A percentile compares a stretch with the other conserved stretches of the same genome.
phyloP scores from a whole-genome alignment of 1,140 invertebrate species.

The Heliconius hermathena region DNA sequence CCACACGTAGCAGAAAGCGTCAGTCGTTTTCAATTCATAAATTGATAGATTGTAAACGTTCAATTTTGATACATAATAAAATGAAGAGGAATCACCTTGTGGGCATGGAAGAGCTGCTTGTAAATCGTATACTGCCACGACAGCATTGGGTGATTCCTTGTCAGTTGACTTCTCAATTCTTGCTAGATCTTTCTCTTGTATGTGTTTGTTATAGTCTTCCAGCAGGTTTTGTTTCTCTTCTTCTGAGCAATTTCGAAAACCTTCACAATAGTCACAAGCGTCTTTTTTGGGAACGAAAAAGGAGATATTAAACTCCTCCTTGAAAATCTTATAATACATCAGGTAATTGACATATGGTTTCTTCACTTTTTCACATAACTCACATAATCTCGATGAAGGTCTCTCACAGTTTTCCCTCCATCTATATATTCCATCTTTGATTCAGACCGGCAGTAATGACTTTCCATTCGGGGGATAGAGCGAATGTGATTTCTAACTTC shows the following conservation, averaged over 20 bases:
- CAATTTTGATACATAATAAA: conserved; percentile 48
- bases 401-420: conserved; percentile 35
- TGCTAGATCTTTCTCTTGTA: no score
- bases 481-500: conserved; percentile 22
- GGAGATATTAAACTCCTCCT: conserved; percentile 33
- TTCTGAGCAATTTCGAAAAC: conserved; percentile 33
- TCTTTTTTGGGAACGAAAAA: conserved; percentile 18
- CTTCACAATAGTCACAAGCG: conserved; percentile 21
- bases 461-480: conserved; percentile 34
- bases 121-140: conserved; percentile 42
- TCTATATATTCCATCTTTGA: conserved; percentile 37
- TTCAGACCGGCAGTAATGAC: conserved; percentile 39
- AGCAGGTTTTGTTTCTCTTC: conserved; percentile 31
- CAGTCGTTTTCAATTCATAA: conserved; percentile 39
- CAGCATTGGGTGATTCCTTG: conserved; percentile 33
- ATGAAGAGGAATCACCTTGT: conserved; percentile 44
- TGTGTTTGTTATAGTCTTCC: no score
- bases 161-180: conserved; percentile 42
- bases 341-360: conserved; percentile 7
- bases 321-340: conserved; percentile 32
- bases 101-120: conserved; percentile 48
- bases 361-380: conserved; percentile 20
- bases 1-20: conserved; percentile 38
- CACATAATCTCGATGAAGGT: conserved; percentile 36
- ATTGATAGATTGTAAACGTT: conserved; percentile 42